Percentiles rank a stretch among this genome's conserved stretches.
Evolutionary conservation across 1,140 invertebrate species (phyloP).

Genomic region (Drosophila sucinea): DNA sequence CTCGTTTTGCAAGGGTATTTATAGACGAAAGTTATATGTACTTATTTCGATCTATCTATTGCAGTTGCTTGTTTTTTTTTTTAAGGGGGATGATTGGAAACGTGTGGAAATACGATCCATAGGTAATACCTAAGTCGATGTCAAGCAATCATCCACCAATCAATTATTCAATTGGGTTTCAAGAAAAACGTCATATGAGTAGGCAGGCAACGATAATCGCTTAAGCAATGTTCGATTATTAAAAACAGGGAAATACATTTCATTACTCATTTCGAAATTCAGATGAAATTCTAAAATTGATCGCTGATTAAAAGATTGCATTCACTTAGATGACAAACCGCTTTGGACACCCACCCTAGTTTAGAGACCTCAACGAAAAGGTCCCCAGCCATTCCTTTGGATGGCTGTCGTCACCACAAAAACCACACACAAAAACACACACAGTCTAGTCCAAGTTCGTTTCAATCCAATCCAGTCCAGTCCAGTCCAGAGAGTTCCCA

Average conservation of each 20-base stretch:
- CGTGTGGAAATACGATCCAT: background rate
- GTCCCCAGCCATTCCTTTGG: background rate
- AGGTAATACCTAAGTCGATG: background rate
- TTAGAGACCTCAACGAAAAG: background rate
- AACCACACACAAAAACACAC: slow-evolving; percentile 37
- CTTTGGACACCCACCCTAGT: slow-evolving; percentile 24
- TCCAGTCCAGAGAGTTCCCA: background rate
- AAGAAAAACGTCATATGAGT: background rate
- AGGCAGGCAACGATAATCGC: background rate
- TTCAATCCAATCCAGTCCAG: background rate
- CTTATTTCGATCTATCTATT: background rate
- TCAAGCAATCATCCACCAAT: slow-evolving; percentile 11
- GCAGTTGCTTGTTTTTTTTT: background rate
- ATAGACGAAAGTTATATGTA: slow-evolving; percentile 9
- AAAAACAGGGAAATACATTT: no score
- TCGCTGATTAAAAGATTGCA: no score
- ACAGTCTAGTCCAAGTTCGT: background rate
- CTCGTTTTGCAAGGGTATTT: background rate
- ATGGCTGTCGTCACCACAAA: slow-evolving; percentile 34
- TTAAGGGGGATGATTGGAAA: background rate
- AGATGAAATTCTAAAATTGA: no score
- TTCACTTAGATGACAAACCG: slow-evolving; percentile 43
- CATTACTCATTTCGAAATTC: no score
- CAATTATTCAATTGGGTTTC: background rate
- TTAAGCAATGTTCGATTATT: background rate